These are phyloP conservation scores for Halcyon malimbica DNA, from an alignment of 2,113 vertebrate species.

Conservation along the genomic window DNA sequence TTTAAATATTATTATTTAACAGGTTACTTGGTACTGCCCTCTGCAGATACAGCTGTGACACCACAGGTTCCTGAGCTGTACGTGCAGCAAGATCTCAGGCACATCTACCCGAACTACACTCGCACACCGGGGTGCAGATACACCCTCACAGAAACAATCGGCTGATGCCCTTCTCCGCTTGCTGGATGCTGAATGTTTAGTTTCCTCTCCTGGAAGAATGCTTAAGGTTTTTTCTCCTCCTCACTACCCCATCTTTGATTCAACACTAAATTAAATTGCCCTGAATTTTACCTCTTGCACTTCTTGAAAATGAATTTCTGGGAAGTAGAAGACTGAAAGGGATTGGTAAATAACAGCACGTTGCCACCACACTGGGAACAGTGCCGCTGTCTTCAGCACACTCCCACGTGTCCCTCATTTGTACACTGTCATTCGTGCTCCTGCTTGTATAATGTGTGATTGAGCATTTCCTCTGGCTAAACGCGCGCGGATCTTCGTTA, in stretches of 20 bases:
- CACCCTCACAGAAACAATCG: neutral
- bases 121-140: neutral
- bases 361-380: rapidly evolving
- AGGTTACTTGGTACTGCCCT: neutral
- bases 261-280: neutral
- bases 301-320: neutral
- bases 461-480: conserved; percentile 5
- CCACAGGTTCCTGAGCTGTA: neutral
- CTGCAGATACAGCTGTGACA: neutral
- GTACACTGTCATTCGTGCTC: neutral
- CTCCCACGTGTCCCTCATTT: rapidly evolving
- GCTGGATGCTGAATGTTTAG: neutral
- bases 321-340: neutral
- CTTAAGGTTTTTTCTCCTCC: neutral
- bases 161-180: neutral
- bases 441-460: neutral
- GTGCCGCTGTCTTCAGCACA: neutral
- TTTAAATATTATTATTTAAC: neutral
- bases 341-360: neutral
- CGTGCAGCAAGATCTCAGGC: neutral
- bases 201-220: neutral
- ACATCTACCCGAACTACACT: neutral
- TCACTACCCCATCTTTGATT: neutral
- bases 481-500: neutral
- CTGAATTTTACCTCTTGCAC: neutral